These are phyloP conservation scores for Esox niger DNA, from an alignment of 2,113 vertebrate genomes.

Conservation along the genomic window DNA sequence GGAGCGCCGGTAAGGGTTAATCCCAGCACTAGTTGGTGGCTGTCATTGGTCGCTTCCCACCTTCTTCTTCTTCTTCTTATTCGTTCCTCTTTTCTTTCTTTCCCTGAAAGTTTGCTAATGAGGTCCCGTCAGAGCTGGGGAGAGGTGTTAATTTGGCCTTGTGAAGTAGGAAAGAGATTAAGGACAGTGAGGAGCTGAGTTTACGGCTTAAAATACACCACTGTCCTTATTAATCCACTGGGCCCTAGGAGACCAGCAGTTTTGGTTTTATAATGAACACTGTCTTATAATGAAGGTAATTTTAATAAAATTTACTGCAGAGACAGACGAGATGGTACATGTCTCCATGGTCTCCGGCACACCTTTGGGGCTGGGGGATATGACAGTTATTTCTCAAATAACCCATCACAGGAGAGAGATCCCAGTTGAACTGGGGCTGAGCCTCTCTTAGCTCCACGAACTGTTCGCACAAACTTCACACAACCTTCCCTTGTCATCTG, in stretches of 20 bases:
- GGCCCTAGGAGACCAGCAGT: conserved; percentile 75
- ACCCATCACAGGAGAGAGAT: conserved; percentile 47
- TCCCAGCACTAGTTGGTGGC: conserved; percentile 73
- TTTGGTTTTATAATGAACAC: conserved; percentile 80
- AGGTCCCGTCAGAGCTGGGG: conserved; percentile 82
- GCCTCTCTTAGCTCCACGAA: background rate
- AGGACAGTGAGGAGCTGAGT: conserved; percentile 82
- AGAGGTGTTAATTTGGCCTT: conserved; percentile 85
- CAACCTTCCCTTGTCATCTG: conserved; percentile 24
- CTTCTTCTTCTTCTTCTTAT: conserved; percentile 64
- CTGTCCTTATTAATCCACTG: conserved; percentile 82
- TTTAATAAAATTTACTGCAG: conserved; percentile 74
- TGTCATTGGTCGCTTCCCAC: conserved; percentile 77
- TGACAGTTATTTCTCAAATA: conserved; percentile 68
- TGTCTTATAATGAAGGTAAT: conserved; percentile 80
- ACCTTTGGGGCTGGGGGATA: conserved; percentile 59
- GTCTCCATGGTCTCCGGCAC: conserved; percentile 57
- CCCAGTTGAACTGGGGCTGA: conserved; percentile 23
- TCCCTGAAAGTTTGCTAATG: conserved; percentile 81
- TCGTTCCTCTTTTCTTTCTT: conserved; percentile 59
- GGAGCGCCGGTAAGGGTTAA: conserved; percentile 76
- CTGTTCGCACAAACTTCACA: conserved; percentile 26
- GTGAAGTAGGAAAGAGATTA: conserved; percentile 83
- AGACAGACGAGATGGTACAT: conserved; percentile 50
- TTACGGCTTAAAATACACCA: conserved; percentile 84